A percentile compares a stretch with the other conserved stretches of the same genome.
phyloP scores from a whole-genome alignment of 2,888 invertebrate genomes.

The Psylliodes chrysocephalus region DNA sequence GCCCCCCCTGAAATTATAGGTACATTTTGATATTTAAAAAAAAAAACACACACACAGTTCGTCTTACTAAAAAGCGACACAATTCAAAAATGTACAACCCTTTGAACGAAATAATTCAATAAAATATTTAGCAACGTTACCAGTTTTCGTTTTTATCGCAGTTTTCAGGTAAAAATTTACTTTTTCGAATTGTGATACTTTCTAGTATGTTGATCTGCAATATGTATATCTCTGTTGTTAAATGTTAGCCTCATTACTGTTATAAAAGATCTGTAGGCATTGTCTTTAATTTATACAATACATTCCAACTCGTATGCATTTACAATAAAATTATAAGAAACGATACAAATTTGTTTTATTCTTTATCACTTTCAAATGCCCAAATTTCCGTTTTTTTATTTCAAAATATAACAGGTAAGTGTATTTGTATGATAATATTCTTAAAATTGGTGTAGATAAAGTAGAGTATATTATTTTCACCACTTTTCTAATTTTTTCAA shows the following conservation, averaged over 20 bases:
- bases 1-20: constrained; percentile 44
- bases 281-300: constrained; percentile 58
- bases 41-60: constrained; percentile 35
- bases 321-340: constrained; percentile 56
- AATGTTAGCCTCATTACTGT: constrained; percentile 56
- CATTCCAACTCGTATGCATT: constrained; percentile 62
- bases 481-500: too few relatives aligned
- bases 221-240: constrained; percentile 52
- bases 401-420: too few relatives aligned
- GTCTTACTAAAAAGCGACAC: neutral
- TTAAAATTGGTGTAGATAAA: too few relatives aligned
- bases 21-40: constrained; percentile 47
- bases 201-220: neutral
- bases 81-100: too few relatives aligned
- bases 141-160: constrained; percentile 1
- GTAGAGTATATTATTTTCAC: too few relatives aligned
- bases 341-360: constrained; percentile 12
- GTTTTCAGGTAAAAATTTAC: neutral
- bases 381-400: too few relatives aligned
- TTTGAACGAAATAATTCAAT: too few relatives aligned
- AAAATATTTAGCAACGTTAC: neutral
- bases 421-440: too few relatives aligned
- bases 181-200: neutral
- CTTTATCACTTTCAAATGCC: too few relatives aligned
- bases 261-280: constrained; percentile 61